Base-by-base conservation (phyloP, 1,140 invertebrate genomes). In the Bacillus rossius region DNA sequence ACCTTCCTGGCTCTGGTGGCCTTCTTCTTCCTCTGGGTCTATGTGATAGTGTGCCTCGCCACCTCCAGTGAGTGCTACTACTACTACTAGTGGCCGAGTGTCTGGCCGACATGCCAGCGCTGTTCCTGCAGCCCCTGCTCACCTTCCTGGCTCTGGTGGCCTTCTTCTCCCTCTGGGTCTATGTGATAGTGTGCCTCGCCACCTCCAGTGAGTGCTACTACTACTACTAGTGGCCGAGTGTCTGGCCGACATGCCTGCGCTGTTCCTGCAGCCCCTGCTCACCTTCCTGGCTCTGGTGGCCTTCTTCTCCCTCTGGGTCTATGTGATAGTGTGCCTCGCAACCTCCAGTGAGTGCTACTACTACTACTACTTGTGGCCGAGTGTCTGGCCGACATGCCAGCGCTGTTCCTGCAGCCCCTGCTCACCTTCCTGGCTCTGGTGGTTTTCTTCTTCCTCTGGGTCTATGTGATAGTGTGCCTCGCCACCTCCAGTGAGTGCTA, bases 141-240 rank as follows among this genome's bases (percentile, higher is more conserved):
- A 96, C 94, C 0, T 94, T 94, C 69, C 60, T 89, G 43, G 80
- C 87, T 47, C 76, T 96, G 0, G 72, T 88, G 23, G 59, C 84
- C 40, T 96, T 96, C 71, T 88, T 94, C 61, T 73, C 84, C 40
- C 92, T 91, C 77, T 96, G 92, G 92, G 77, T 93, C 1, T 78
- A 81, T 26, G 84, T 96, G 37, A 82, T 96, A 61, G 74, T 85
- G 22, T 84, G 77, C 65, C 72, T 89, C 4, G 81, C 82, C n/a
- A 87, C 86, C 62, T 79, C 85, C 37, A 79, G 87, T 89, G 77
- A 82, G 83, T 78, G 41, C n/a, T n/a, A n/a, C n/a, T n/a, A n/a
- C n/a, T n/a, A n/a, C n/a, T n/a, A n/a, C n/a, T n/a, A n/a, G n/a
- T n/a, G n/a, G n/a, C n/a, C n/a, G n/a, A n/a, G n/a, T n/a, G n/a